Base-by-base conservation (phyloP, 1,140 invertebrate species). In the Drosophila neocordata region DNA sequence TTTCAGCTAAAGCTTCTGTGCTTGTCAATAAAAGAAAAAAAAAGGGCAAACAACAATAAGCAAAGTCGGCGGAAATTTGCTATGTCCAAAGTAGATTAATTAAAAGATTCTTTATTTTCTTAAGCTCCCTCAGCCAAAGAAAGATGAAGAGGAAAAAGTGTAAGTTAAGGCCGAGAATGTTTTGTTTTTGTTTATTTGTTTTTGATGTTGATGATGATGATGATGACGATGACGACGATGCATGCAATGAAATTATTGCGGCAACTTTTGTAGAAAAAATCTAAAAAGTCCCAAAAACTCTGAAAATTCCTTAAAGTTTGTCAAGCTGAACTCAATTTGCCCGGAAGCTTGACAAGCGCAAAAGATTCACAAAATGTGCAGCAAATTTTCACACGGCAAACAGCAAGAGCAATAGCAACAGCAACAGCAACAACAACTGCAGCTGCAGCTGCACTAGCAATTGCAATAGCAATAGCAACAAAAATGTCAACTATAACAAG, bases 71-170 rank as follows among this genome's bases (percentile, higher is more conserved):
- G 41, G 41, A 48, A 48, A 20, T 48, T 48, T 48, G 41, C 63
- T 24, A 34, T 59, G 59, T 37, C 56, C 59, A 53, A 65, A 73
- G 63, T 62, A 63, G 81, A 84, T 84, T 85, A 84, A 84, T 85
- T 84, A 84, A 77, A 64, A 66, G 59, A 75, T 69, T 69, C 72
- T 78, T 78, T 57, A 38, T 71, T 34, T 20, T 34, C 48, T 35
- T 48, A 59, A 58, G 41, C 65, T 22, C 37, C 44, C 27, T 60
- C 44, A 52, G 18, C 13, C 9, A 5, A 3, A 48, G 1, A 78
- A 82, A 72, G 61, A 66, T 24, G 0, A 24, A 24, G 0, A 24
- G 4, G 0, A 24, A 61, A 20, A 22, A 15, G 15, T 51, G 38
- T 56, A 62, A 60, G 34, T 51, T 73, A 59, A 44, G 31, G 60